phyloP scores from a whole-genome alignment of 2,797 vertebrate species.

The Tauraco hartlaubi region DNA sequence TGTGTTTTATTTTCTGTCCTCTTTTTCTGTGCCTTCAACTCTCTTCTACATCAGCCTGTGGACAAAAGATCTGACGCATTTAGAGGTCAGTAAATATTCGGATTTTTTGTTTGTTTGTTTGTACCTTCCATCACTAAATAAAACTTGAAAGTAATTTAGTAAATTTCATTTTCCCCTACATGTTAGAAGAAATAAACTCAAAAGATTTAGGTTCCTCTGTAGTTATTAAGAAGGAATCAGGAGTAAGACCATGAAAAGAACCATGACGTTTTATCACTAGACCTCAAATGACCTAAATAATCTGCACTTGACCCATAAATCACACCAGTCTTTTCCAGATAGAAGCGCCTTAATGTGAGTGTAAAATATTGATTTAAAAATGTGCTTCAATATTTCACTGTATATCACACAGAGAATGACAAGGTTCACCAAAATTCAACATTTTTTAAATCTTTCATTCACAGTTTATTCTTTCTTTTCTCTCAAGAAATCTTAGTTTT shows the following conservation, averaged over 20 bases:
- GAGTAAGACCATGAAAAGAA: background rate
- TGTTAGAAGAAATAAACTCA: background rate
- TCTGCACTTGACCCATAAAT: background rate
- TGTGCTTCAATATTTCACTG: background rate
- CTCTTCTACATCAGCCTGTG: background rate
- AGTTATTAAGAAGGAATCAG: background rate
- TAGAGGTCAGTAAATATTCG: background rate
- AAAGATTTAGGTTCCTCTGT: background rate
- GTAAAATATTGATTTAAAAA: background rate
- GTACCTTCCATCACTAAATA: background rate
- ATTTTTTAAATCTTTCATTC: background rate
- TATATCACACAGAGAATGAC: background rate
- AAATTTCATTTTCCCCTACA: background rate
- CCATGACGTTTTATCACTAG: background rate
- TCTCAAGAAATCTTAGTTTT: background rate
- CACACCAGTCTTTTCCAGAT: background rate
- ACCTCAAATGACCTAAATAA: background rate
- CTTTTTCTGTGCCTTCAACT: background rate
- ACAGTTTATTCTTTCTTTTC: background rate
- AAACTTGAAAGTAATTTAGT: background rate
- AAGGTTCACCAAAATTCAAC: background rate
- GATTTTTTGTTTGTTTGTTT: background rate
- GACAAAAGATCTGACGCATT: background rate
- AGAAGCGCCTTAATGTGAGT: background rate
- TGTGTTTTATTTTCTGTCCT: background rate